Conservation (phyloP, 2,888 invertebrate species). For the Cheilosia vulpina region DNA sequence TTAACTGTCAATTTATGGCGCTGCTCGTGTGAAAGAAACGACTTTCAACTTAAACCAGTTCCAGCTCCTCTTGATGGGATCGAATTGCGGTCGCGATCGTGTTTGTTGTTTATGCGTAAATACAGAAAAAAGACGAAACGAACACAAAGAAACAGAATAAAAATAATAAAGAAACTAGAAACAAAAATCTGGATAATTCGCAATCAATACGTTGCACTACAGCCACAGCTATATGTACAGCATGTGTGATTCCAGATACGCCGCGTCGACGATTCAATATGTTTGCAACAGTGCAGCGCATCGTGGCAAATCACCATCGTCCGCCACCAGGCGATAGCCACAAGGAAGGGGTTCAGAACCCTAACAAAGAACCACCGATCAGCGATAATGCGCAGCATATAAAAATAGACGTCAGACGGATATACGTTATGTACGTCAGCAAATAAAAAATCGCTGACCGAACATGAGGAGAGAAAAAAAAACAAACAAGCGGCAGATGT, state of each 20-base stretch:
- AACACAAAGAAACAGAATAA: neutral
- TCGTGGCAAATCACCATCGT: no score
- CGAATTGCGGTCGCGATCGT: neutral
- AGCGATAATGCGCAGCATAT: constrained; percentile 16
- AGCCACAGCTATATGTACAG: no score
- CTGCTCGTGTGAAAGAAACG: neutral
- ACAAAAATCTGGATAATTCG: no score
- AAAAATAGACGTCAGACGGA: neutral
- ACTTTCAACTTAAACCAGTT: constrained; percentile 11
- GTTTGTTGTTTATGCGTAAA: constrained; percentile 12
- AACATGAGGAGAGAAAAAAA: neutral
- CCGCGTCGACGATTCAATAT: no score
- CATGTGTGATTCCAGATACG: no score
- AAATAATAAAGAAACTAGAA: no score
- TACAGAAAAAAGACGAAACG: neutral
- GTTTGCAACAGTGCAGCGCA: no score
- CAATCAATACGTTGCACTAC: no score
- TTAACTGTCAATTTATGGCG: constrained; percentile 17
- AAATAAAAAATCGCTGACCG: no score
- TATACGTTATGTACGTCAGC: no score
- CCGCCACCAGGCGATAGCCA: no score
- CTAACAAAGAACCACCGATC: constrained; percentile 9
- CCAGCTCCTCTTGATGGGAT: constrained; percentile 1
- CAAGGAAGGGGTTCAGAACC: neutral
- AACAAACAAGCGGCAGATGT: constrained; percentile 18